Base-by-base conservation (phyloP, 2,797 vertebrate genomes). In the Parauchenoglanis ngamensis region DNA sequence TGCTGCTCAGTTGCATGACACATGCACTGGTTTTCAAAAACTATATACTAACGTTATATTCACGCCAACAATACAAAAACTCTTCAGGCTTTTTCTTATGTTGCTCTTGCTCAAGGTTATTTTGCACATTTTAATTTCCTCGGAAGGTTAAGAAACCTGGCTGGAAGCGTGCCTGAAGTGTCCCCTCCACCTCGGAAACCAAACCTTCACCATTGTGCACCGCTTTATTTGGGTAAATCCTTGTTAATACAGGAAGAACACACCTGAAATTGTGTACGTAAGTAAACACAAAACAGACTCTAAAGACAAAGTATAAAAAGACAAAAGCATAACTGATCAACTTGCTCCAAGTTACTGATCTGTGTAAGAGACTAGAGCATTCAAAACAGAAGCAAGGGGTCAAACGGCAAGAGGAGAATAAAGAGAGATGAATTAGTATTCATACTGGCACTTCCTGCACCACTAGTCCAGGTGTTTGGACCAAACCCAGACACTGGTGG, bases 391-490 rank as follows among this genome's bases (percentile, higher is more conserved):
- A 25, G 0, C n/a, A 2, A 56, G 56, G 72, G 3, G 65, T 17
- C 31, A 83, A 75, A 44, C n/a, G 40, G 12, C 70, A 85, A 68
- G 21, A 73, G 28, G 2, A 70, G 40, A 31, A 54, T 46, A 12
- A 46, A 31, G 35, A 57, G 13, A 65, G 11, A 56, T 63, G 40
- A 82, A 68, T 86, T 82, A 68, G 68, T 65, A 85, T 82, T 75
- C 83, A 88, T 35, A 5, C 15, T 65, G 52, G 19, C 59, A 65
- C 40, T 19, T 76, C 35, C 49, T 72, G 23, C 4, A 19, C n/a
- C 46, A 83, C 46, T 76, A 35, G 59, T 28, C 78, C 78, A 82
- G 67, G 67, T 67, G 87, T 80, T 73, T 78, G 76, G 65, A 67
- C 44, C 52, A 35, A 31, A 68, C 79, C 44, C 78, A 82, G 78